These are phyloP conservation scores for Papilio machaon DNA, from an alignment of 1,140 invertebrate genomes.

Conservation along the genomic window DNA sequence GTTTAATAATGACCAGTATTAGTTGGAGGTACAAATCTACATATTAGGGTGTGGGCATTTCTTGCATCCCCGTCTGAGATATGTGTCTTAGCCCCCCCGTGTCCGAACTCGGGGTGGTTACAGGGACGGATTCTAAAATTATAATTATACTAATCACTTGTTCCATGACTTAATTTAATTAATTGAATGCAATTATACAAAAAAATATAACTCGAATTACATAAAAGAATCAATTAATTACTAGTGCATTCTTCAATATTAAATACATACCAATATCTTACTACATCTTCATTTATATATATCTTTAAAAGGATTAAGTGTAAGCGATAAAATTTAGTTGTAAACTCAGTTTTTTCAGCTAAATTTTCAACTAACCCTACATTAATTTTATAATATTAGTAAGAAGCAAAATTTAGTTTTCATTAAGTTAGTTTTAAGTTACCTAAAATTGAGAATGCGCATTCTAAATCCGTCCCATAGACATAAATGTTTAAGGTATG, in stretches of 20 bases:
- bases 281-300: too few relatives aligned
- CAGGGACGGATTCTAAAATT: conserved; percentile 57
- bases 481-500: conserved; percentile 77
- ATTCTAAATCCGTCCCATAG: conserved; percentile 56
- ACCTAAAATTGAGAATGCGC: neutral
- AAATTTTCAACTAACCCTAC: neutral
- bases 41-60: conserved; percentile 79
- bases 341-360: too few relatives aligned
- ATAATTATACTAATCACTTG: conserved; percentile 22
- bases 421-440: neutral
- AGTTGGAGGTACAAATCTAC: conserved; percentile 74
- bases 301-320: too few relatives aligned
- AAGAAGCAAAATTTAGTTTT: too few relatives aligned
- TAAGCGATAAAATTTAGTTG: too few relatives aligned
- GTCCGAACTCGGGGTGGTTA: conserved; percentile 70
- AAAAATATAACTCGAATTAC: too few relatives aligned
- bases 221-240: too few relatives aligned
- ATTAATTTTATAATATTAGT: neutral
- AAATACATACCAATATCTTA: too few relatives aligned
- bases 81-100: conserved; percentile 74
- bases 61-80: conserved; percentile 79
- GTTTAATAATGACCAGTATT: conserved; percentile 73
- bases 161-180: neutral
- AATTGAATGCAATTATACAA: too few relatives aligned
- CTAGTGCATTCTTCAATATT: too few relatives aligned